phyloP scores from a whole-genome alignment of 1,140 invertebrate species.

The Ridgeia piscesae region DNA sequence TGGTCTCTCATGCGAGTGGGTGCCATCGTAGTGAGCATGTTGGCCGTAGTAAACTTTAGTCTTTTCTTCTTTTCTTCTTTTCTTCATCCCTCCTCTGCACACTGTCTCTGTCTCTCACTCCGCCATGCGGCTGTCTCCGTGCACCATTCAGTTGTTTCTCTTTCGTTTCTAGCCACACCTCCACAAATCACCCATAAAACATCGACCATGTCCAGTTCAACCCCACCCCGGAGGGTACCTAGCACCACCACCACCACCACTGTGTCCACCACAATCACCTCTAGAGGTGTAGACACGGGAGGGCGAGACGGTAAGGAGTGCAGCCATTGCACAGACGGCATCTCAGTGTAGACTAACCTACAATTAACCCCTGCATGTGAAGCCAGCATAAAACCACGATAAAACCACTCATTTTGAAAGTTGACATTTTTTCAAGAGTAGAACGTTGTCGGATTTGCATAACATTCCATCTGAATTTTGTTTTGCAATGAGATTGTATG shows the following conservation, averaged over 20 bases:
- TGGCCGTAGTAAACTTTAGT: not conserved
- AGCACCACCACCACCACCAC: not conserved
- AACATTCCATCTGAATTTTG: not conserved
- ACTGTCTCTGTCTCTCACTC: not conserved
- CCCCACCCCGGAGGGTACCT: not conserved
- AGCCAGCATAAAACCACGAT: not conserved
- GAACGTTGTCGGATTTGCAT: not conserved
- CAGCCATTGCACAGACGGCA: not conserved
- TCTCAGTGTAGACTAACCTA: not conserved
- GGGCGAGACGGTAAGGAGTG: not conserved
- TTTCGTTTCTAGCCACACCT: conserved; percentile 4
- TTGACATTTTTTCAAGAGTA: not conserved
- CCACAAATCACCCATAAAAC: conserved; percentile 5
- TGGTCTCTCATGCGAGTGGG: not conserved
- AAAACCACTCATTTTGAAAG: not conserved
- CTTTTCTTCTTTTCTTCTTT: not conserved
- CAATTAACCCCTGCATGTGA: not conserved
- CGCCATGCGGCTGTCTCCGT: not conserved
- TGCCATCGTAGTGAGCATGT: not conserved
- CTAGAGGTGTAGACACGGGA: not conserved
- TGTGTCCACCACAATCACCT: not conserved
- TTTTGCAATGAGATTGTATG: not conserved
- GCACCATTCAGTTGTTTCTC: not conserved
- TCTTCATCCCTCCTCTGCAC: not conserved
- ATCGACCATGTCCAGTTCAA: not conserved